Evolutionary conservation across 2,797 vertebrate genomes (phyloP).

Genomic region (Pithecia hirsuta): DNA sequence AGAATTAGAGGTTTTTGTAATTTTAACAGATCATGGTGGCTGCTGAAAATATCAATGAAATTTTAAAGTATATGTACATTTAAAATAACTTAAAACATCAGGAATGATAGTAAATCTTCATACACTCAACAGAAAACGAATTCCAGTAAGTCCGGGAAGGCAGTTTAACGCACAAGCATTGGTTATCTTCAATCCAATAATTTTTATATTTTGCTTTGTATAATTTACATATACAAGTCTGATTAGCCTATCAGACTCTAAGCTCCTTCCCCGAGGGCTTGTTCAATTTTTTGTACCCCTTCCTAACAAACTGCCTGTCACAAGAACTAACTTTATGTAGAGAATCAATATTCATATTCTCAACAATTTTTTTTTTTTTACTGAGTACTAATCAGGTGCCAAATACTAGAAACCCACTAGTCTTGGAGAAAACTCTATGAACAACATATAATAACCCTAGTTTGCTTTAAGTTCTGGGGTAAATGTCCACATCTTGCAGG

Average conservation of each 20-base stretch:
- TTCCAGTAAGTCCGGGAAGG: neutral
- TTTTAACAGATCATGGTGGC: neutral
- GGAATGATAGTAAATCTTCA: neutral
- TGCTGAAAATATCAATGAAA: neutral
- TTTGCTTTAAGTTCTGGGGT: no score
- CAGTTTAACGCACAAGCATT: neutral
- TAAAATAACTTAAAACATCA: neutral
- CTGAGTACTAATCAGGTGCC: neutral
- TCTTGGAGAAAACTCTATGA: neutral
- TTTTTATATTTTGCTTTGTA: neutral
- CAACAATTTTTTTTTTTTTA: neutral
- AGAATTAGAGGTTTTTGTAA: neutral
- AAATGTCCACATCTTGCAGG: no score
- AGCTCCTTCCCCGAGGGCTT: neutral
- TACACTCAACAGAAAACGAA: neutral
- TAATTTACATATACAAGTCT: neutral
- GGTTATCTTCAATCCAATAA: neutral
- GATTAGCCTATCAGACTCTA: neutral
- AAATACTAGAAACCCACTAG: neutral
- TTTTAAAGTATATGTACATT: neutral
- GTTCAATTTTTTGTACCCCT: neutral
- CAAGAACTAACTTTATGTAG: neutral
- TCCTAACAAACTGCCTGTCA: neutral
- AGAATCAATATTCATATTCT: neutral
- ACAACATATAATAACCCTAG: neutral